phyloP scores from a whole-genome alignment of 2,797 vertebrate species.

The Sparus aurata region DNA sequence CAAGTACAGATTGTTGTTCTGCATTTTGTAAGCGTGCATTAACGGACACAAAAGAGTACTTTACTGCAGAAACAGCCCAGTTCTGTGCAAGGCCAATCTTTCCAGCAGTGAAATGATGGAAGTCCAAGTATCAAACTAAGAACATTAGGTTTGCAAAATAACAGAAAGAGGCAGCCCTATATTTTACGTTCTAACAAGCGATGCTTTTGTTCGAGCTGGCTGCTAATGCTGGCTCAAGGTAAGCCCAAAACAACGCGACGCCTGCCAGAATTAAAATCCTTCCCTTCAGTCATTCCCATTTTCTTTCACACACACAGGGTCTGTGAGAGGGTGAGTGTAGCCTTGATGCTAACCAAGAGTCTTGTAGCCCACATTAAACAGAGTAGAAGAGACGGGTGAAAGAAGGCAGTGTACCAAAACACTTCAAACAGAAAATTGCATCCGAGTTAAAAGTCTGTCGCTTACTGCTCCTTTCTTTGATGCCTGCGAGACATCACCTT shows the following conservation, averaged over 20 bases:
- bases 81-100: too few relatives aligned
- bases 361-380: neutral
- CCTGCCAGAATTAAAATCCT: neutral
- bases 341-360: constrained; percentile 9
- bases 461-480: neutral
- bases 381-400: neutral
- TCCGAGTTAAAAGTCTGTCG: neutral
- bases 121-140: too few relatives aligned
- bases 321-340: neutral
- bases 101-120: too few relatives aligned
- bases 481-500: neutral
- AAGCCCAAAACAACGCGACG: neutral
- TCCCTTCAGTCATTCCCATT: neutral
- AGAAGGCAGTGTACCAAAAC: constrained; percentile 1
- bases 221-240: constrained; percentile 1
- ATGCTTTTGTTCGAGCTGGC: neutral
- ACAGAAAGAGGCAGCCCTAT: neutral
- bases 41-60: too few relatives aligned
- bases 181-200: neutral
- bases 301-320: neutral
- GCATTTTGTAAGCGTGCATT: too few relatives aligned
- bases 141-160: neutral
- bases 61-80: too few relatives aligned
- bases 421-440: neutral
- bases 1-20: too few relatives aligned